Conservation (phyloP, 2,888 invertebrate species). For the Leptodirus hochenwartii region DNA sequence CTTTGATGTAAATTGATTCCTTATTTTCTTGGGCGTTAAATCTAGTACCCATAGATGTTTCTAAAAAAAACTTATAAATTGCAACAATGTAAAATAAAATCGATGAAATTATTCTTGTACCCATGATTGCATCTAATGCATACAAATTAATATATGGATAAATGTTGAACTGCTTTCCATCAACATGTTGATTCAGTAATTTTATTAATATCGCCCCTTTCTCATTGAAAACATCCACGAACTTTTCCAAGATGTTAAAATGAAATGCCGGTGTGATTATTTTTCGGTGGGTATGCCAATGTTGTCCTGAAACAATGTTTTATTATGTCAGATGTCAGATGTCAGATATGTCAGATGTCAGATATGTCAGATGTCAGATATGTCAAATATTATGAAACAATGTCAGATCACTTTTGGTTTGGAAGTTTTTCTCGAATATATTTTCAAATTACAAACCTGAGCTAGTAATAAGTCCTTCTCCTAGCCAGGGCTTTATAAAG, state of each 20-base stretch:
- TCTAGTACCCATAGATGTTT: slow-evolving; percentile 68
- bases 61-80: slow-evolving; percentile 25
- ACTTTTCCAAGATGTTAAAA: slow-evolving; percentile 9
- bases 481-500: slow-evolving; percentile 7
- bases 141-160: slow-evolving; percentile 7
- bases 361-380: no score
- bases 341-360: no score
- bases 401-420: slow-evolving; percentile 1
- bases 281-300: slow-evolving; percentile 9
- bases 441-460: neutral
- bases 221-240: slow-evolving; percentile 9
- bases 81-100: slow-evolving; percentile 1
- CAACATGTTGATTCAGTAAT: slow-evolving; percentile 1
- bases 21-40: slow-evolving; percentile 49
- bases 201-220: slow-evolving; percentile 5
- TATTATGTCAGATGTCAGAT: no score
- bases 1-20: slow-evolving; percentile 46
- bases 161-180: slow-evolving; percentile 6
- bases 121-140: slow-evolving; percentile 9
- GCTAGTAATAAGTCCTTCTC: slow-evolving; percentile 8
- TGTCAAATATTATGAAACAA: slow-evolving; percentile 1
- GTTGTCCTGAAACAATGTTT: slow-evolving; percentile 4
- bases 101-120: slow-evolving; percentile 3
- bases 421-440: neutral
- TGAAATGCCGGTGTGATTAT: slow-evolving; percentile 9